A percentile compares a stretch with the other conserved stretches of the same genome.
phyloP scores from a whole-genome alignment of 2,888 invertebrate genomes.

The Hyposoter dolosus region DNA sequence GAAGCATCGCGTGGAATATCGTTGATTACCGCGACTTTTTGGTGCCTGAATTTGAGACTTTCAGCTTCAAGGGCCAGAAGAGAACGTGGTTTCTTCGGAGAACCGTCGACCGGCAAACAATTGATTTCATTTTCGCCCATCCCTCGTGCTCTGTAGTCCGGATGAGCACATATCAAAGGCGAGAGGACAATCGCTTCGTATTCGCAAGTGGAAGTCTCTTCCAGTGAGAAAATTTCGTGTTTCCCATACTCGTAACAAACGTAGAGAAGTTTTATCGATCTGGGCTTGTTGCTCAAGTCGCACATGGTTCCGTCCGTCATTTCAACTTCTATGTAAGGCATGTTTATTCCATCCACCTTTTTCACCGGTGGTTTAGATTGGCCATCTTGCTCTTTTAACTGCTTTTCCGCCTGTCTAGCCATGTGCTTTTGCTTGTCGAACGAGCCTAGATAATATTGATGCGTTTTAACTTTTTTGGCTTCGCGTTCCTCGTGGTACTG shows the following conservation, averaged over 20 bases:
- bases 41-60: slow-evolving; percentile 89
- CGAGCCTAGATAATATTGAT: slow-evolving; percentile 94
- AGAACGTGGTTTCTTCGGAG: slow-evolving; percentile 90
- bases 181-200: slow-evolving; percentile 97
- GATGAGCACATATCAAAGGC: slow-evolving; percentile 94
- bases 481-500: slow-evolving; percentile 99
- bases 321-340: slow-evolving; percentile 95
- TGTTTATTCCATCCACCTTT: slow-evolving; percentile 94
- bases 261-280: slow-evolving; percentile 93
- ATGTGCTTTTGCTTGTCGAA: slow-evolving; percentile 89
- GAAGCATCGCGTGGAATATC: not conserved
- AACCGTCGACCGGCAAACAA: slow-evolving; percentile 89
- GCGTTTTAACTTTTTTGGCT: slow-evolving; percentile 92
- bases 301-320: slow-evolving; percentile 96
- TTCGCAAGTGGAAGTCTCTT: slow-evolving; percentile 97
- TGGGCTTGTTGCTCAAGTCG: slow-evolving; percentile 94
- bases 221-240: slow-evolving; percentile 96
- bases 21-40: slow-evolving; percentile 85
- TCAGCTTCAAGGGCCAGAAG: slow-evolving; percentile 90
- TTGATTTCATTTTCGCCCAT: slow-evolving; percentile 91
- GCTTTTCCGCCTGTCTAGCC: slow-evolving; percentile 86
- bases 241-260: slow-evolving; percentile 95
- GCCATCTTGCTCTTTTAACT: slow-evolving; percentile 86
- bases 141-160: slow-evolving; percentile 93
- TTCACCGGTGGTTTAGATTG: slow-evolving; percentile 86